Conservation (phyloP, 2,888 invertebrate species). For the Scaptodrosophila latifasciaeformis region DNA sequence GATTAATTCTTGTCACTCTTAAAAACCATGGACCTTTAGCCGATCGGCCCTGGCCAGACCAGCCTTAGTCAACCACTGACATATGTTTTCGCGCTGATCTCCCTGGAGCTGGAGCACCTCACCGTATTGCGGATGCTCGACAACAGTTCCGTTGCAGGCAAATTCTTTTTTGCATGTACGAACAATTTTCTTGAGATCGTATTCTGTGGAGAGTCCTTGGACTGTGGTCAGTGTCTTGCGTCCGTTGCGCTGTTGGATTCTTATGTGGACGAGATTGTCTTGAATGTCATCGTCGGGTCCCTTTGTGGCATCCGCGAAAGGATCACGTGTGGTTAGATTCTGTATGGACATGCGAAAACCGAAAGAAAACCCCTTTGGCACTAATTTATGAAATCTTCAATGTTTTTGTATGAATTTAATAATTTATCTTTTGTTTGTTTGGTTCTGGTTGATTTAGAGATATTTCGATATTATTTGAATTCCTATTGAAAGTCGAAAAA, state of each 20-base stretch:
- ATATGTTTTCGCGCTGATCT: conserved; percentile 99
- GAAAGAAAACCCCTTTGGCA: conserved; percentile 78
- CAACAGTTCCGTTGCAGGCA: conserved; percentile 99
- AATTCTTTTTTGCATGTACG: conserved; percentile 99
- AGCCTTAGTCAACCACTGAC: conserved; percentile 98
- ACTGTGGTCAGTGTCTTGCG: conserved; percentile 99
- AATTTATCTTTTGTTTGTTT: neutral
- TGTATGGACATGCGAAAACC: conserved; percentile 95
- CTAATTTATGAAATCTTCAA: neutral
- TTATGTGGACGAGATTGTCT: conserved; percentile 99
- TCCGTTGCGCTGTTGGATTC: conserved; percentile 99
- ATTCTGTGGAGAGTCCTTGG: conserved; percentile 95
- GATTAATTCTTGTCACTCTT: too few species aligned
- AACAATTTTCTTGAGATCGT: conserved; percentile 99
- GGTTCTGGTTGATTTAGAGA: too few species aligned
- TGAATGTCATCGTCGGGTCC: conserved; percentile 98
- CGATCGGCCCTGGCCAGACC: conserved; percentile 98
- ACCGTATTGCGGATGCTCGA: conserved; percentile 99
- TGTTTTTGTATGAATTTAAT: neutral
- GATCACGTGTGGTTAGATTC: conserved; percentile 97
- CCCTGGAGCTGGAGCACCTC: conserved; percentile 99
- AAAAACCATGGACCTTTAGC: conserved; percentile 98
- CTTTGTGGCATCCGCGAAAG: conserved; percentile 99
- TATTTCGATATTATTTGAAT: too few species aligned
- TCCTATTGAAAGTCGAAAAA: too few species aligned